Conservation (phyloP, 2,113 vertebrate genomes). For the Boulengeromyrus knoepffleri region DNA sequence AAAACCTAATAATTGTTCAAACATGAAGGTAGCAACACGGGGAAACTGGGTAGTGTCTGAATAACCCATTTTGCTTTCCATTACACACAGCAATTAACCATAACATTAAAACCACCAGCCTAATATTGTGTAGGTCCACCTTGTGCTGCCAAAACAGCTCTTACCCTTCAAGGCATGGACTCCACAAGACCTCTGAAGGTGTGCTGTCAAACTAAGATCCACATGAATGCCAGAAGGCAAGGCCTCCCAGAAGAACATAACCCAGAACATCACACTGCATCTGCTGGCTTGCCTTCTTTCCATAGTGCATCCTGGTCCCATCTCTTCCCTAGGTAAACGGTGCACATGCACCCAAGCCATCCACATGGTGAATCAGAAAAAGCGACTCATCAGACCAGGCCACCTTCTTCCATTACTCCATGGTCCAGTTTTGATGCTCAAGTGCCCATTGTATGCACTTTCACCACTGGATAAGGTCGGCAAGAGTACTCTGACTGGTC, state of each 20-base stretch:
- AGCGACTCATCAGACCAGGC: not conserved
- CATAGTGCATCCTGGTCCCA: not conserved
- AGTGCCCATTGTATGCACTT: not conserved
- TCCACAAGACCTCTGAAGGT: not conserved
- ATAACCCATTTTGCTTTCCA: not conserved
- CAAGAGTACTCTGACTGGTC: not conserved
- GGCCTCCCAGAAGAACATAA: not conserved
- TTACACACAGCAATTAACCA: not conserved
- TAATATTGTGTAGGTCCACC: not conserved
- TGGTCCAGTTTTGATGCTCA: not conserved
- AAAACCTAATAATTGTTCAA: not conserved
- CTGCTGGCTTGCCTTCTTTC: not conserved
- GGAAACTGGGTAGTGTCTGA: not conserved
- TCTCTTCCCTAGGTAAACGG: not conserved
- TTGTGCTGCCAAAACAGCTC: not conserved
- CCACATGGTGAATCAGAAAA: not conserved
- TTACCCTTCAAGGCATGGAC: not conserved
- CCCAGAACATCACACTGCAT: not conserved
- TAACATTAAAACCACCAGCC: not conserved
- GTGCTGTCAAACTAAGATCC: not conserved
- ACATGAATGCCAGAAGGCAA: not conserved
- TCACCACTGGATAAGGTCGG: not conserved
- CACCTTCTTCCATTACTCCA: not conserved
- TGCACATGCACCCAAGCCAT: not conserved
- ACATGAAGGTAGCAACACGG: not conserved